phyloP scores from a whole-genome alignment of 2,888 invertebrate species.

The Uropetala carovei region DNA sequence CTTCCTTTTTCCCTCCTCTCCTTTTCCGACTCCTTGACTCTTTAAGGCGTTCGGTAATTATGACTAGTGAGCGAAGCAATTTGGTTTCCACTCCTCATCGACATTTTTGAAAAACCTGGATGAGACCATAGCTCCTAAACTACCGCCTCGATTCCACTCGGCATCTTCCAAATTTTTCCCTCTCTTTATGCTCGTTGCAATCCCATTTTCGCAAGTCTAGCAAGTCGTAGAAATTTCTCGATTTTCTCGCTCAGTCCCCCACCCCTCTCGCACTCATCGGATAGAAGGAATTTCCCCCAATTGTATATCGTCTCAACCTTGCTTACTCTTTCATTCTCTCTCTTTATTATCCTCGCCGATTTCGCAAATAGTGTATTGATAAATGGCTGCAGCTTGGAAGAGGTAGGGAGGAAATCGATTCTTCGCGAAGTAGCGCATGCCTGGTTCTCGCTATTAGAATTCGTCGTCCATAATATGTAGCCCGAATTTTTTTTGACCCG shows the following conservation, averaged over 20 bases:
- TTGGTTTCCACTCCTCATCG: background rate
- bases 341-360: no score
- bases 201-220: background rate
- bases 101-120: background rate
- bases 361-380: no score
- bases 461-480: no score
- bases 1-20: background rate
- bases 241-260: background rate
- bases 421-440: no score
- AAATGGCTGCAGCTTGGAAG: no score
- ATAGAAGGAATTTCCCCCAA: no score
- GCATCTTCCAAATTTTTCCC: background rate
- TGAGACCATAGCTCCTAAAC: background rate
- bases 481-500: no score
- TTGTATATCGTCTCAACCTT: no score
- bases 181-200: no score
- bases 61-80: background rate
- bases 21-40: background rate
- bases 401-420: no score
- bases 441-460: no score
- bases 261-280: background rate
- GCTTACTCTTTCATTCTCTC: no score
- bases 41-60: background rate
- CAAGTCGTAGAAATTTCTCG: background rate
- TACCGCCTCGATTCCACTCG: background rate